These are phyloP conservation scores for Argyrosomus regius DNA, from an alignment of 2,797 vertebrate species.

Conservation along the genomic window DNA sequence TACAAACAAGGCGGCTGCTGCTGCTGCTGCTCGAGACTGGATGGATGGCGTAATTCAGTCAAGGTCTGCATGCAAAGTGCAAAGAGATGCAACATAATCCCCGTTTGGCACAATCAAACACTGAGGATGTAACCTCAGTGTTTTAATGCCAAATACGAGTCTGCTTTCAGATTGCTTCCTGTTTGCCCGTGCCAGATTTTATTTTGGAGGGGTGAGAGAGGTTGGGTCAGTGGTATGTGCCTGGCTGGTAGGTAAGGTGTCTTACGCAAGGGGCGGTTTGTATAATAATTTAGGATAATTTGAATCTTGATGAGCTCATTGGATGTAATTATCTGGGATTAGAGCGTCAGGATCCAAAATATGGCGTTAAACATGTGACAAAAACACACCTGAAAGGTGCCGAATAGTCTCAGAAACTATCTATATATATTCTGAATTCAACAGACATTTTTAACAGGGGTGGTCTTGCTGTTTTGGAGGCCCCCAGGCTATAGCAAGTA, in stretches of 20 bases:
- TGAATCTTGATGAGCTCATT: conserved; percentile 3
- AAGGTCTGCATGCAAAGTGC: conserved; percentile 26
- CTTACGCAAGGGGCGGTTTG: conserved; percentile 7
- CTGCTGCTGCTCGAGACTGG: too few relatives aligned
- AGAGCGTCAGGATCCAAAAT: neutral
- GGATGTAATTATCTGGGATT: neutral
- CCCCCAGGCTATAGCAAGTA: neutral
- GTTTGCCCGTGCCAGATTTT: conserved; percentile 37
- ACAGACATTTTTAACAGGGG: conserved; percentile 9
- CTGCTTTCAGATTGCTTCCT: conserved; percentile 57
- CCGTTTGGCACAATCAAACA: conserved; percentile 49
- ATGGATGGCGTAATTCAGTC: conserved; percentile 6
- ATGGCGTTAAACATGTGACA: neutral
- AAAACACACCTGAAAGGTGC: too few relatives aligned
- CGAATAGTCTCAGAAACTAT: too few relatives aligned
- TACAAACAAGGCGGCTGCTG: conserved; percentile 38
- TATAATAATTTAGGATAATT: neutral
- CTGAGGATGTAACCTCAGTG: conserved; percentile 36
- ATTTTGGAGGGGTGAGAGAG: neutral
- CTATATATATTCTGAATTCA: neutral
- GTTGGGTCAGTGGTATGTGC: neutral
- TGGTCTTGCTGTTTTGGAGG: neutral
- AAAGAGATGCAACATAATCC: conserved; percentile 52
- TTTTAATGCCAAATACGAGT: conserved; percentile 53
- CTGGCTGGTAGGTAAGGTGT: conserved; percentile 16